A percentile compares a stretch with the other conserved stretches of the same genome.
These are phyloP conservation scores for Lophius americanus DNA, from an alignment of 2,797 vertebrate genomes.

Conservation along the genomic window DNA sequence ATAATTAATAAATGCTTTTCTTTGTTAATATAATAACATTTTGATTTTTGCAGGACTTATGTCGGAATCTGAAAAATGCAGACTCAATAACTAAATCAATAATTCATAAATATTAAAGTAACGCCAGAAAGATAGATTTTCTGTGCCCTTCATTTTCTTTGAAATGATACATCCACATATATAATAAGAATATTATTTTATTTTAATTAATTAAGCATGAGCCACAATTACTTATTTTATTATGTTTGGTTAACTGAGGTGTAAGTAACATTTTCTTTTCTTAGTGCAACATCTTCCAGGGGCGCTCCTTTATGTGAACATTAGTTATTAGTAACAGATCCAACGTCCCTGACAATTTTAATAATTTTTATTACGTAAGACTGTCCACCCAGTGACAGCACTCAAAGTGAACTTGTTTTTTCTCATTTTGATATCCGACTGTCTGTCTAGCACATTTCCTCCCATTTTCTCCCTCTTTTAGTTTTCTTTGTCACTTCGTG, in stretches of 20 bases:
- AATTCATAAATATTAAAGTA: neutral
- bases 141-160: conserved; percentile 23
- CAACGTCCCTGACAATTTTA: conserved; percentile 65
- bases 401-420: conserved; percentile 68
- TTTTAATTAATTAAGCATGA: conserved; percentile 28
- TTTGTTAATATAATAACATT: no score
- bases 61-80: no score
- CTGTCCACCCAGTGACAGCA: conserved; percentile 52
- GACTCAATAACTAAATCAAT: neutral
- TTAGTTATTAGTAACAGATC: conserved; percentile 44
- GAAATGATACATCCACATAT: conserved; percentile 3
- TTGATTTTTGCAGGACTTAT: no score
- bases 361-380: conserved; percentile 76
- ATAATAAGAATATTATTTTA: conserved; percentile 13
- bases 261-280: conserved; percentile 24
- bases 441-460: conserved; percentile 35
- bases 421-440: conserved; percentile 43
- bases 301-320: conserved; percentile 58
- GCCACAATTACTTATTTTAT: conserved; percentile 40
- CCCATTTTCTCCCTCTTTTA: conserved; percentile 29
- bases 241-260: conserved; percentile 36
- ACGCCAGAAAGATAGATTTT: conserved; percentile 3
- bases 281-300: conserved; percentile 26
- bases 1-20: no score
- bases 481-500: conserved; percentile 44